Evolutionary conservation across 2,888 invertebrate genomes (phyloP).

Genomic region (Drymonia ruficornis): DNA sequence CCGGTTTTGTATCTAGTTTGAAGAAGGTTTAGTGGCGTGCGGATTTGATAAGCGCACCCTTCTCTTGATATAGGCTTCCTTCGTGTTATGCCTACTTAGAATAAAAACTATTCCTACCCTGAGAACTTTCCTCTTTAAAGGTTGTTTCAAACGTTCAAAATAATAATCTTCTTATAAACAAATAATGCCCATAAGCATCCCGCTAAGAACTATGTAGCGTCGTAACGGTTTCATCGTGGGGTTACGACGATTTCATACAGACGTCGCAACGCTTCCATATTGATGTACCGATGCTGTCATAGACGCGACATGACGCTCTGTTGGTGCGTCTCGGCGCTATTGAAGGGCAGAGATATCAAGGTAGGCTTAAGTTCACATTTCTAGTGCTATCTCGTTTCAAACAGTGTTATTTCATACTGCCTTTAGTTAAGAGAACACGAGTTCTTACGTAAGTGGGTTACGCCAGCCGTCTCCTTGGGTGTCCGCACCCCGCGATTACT

Average conservation of each 20-base stretch:
- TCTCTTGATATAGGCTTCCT: background rate
- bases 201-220: no score
- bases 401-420: background rate
- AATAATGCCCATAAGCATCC: no score
- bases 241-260: no score
- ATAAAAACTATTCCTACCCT: no score
- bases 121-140: background rate
- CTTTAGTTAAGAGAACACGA: background rate
- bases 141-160: background rate
- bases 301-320: no score
- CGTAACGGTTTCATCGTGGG: no score
- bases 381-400: background rate
- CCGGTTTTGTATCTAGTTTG: background rate
- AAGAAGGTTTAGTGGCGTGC: background rate
- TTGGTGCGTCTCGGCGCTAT: no score
- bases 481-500: constrained; percentile 19
- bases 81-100: no score
- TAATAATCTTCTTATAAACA: no score
- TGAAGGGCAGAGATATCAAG: no score
- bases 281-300: no score
- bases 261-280: no score
- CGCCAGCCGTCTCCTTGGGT: constrained; percentile 9
- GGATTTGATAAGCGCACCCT: background rate
- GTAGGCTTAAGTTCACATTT: background rate
- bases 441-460: constrained; percentile 5